A percentile compares a stretch with the other conserved stretches of the same genome.
These are phyloP conservation scores for Gastracanthus pulcherrimus DNA, from an alignment of 2,888 invertebrate species.

Conservation along the genomic window DNA sequence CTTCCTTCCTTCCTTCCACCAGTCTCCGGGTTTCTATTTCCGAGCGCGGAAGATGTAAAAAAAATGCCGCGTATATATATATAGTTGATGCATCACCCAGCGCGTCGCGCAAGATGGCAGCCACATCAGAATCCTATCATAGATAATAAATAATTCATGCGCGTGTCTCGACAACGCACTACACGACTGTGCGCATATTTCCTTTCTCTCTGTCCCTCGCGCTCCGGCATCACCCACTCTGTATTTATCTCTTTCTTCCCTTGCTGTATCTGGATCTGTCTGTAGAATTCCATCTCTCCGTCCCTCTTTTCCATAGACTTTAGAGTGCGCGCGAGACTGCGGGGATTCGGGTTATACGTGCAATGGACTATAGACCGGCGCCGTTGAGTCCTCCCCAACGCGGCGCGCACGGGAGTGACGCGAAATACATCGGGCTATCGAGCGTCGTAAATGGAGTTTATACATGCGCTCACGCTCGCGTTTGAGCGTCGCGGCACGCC, in stretches of 20 bases:
- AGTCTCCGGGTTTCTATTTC: slow-evolving; percentile 44
- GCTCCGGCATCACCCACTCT: background rate
- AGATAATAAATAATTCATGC: slow-evolving; percentile 73
- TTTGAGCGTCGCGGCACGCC: too few species aligned
- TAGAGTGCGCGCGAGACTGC: background rate
- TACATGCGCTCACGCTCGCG: slow-evolving; percentile 1
- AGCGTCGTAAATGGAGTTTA: slow-evolving; percentile 31
- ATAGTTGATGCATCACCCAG: slow-evolving; percentile 68
- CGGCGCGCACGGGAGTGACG: background rate
- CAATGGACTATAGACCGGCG: background rate
- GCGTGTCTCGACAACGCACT: slow-evolving; percentile 55
- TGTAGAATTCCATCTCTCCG: background rate
- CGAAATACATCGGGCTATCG: slow-evolving; percentile 24
- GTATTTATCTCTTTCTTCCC: slow-evolving; percentile 52
- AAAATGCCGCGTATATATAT: slow-evolving; percentile 10
- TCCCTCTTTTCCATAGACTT: background rate
- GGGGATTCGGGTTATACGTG: background rate
- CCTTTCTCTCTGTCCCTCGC: background rate
- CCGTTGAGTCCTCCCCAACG: background rate
- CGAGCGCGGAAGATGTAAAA: slow-evolving; percentile 25
- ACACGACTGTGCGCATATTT: slow-evolving; percentile 41
- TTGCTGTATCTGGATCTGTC: background rate
- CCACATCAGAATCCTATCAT: slow-evolving; percentile 71
- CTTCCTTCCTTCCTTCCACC: background rate
- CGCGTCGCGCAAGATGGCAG: slow-evolving; percentile 65